Base-by-base conservation (phyloP, 1,140 invertebrate species). In the Cephus cinctus region DNA sequence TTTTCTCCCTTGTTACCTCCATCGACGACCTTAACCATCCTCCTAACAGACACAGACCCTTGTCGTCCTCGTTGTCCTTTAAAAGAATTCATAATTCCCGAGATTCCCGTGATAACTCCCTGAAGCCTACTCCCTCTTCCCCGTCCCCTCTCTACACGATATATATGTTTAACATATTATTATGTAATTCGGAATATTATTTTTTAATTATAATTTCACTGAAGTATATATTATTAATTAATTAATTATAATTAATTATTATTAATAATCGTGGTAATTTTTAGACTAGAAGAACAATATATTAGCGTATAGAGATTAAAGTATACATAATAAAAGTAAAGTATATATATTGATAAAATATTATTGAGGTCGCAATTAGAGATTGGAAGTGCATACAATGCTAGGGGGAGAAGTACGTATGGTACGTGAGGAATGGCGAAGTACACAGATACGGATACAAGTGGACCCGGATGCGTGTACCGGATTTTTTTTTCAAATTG, bases 231-330 rank as follows among this genome's bases (percentile, higher is more conserved):
- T 58, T 43, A 61, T 52, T 59, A n/a, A n/a, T n/a, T n/a, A n/a
- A n/a, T n/a, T n/a, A n/a, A 55, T 50, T 52, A 46, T 22, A 19
- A 45, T 43, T 46, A 23, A 41, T 43, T 46, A 31, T 50, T 16
- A 16, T 36, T 58, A 61, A 61, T 66, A 65, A 71, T 69, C 66
- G 67, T 71, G 66, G 65, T 73, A 71, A 65, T 67, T 68, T 63
- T 59, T 70, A 67, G 59, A 67, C 41, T 74, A 74, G 65, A 62
- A 62, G 61, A 73, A 71, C 64, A 70, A 69, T 71, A 71, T 69
- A 67, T 65, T 71, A 72, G 64, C 54, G 50, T 59, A 69, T 69
- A 70, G 67, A 67, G 57, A 72, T 71, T 62, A 63, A 71, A 66
- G 59, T 69, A 72, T 71, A 71, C 59, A 71, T 67, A 73, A 57